These are phyloP conservation scores for Rhinogobius similis DNA, from an alignment of 2,113 vertebrate genomes.

Conservation along the genomic window DNA sequence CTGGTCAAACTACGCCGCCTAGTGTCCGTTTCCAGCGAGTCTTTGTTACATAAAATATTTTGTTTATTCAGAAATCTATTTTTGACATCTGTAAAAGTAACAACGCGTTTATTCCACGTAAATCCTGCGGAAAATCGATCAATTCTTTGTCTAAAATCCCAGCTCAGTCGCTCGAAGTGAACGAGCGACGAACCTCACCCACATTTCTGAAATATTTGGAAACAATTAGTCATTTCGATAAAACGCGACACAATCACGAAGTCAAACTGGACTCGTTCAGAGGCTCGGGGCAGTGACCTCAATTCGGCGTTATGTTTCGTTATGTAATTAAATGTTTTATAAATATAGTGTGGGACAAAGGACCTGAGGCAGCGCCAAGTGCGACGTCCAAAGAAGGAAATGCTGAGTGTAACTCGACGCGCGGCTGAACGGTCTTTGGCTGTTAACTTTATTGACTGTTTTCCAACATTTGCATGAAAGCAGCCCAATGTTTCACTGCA, in stretches of 20 bases:
- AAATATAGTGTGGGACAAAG: background rate
- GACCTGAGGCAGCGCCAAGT: background rate
- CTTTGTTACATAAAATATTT: background rate
- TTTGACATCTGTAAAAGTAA: too few relatives aligned
- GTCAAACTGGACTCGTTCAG: background rate
- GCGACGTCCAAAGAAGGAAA: background rate
- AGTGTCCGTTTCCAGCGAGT: background rate
- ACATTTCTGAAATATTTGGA: background rate
- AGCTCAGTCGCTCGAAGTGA: too few relatives aligned
- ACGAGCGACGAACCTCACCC: background rate
- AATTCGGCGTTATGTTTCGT: background rate
- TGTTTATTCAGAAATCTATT: too few relatives aligned
- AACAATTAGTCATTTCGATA: background rate
- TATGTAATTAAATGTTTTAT: background rate
- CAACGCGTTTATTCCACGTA: background rate
- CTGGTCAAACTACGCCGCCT: background rate
- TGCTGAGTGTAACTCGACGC: background rate
- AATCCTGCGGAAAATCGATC: background rate
- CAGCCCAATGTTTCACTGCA: background rate
- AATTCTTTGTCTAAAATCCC: too few relatives aligned
- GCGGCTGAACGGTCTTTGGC: background rate
- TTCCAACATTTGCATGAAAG: background rate
- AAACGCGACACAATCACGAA: background rate
- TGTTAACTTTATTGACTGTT: background rate
- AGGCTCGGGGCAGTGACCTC: background rate